phyloP scores from a whole-genome alignment of 2,113 vertebrate genomes.

The Acinonyx jubatus region DNA sequence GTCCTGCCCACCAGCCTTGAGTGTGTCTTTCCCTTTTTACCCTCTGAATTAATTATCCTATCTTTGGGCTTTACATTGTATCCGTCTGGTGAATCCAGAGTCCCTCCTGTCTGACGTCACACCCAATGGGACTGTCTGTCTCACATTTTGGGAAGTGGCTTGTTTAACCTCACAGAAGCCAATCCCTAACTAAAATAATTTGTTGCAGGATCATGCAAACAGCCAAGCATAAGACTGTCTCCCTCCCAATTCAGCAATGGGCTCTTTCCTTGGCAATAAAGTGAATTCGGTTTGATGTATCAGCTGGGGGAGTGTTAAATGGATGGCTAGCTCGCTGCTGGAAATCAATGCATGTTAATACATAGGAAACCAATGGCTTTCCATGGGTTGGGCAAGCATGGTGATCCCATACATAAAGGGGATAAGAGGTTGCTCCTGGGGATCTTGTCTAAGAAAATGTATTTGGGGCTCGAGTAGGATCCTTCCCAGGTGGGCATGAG shows the following conservation, averaged over 20 bases:
- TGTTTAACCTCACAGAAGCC: constrained; percentile 13
- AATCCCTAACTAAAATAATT: background rate
- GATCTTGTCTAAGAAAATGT: background rate
- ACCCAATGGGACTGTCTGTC: background rate
- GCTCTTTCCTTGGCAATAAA: background rate
- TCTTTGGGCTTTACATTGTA: background rate
- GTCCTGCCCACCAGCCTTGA: accelerated
- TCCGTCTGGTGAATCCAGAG: background rate
- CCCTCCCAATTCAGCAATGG: constrained; percentile 13
- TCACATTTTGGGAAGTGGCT: constrained; percentile 14
- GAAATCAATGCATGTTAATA: constrained; percentile 50
- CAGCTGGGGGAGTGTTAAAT: constrained; percentile 28
- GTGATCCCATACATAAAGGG: constrained; percentile 2
- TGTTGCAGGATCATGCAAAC: background rate
- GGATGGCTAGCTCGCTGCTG: constrained; percentile 44
- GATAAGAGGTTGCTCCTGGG: background rate
- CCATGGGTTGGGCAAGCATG: background rate
- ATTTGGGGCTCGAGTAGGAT: background rate
- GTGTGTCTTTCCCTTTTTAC: background rate
- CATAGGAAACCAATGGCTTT: background rate
- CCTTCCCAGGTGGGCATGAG: background rate
- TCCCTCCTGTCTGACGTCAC: background rate
- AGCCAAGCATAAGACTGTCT: background rate
- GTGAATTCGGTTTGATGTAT: background rate
- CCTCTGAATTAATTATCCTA: background rate